These are phyloP conservation scores for Lepeophtheirus salmonis DNA, from an alignment of 1,140 invertebrate genomes.

Conservation along the genomic window DNA sequence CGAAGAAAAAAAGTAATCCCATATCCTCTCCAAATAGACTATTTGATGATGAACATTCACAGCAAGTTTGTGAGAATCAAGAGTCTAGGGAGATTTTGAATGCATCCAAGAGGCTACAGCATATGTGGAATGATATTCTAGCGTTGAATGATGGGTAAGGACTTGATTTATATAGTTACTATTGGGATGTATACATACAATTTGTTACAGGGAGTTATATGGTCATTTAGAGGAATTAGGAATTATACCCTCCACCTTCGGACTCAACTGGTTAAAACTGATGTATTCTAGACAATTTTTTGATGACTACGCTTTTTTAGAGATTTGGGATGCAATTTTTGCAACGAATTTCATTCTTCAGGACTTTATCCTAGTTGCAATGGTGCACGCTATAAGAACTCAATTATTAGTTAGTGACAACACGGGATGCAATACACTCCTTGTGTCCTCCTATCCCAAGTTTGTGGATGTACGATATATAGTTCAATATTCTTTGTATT, in stretches of 20 bases:
- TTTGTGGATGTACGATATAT: background rate
- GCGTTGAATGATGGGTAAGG: background rate
- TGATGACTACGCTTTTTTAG: background rate
- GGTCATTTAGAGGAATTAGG: background rate
- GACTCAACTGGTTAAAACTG: slow-evolving; percentile 9
- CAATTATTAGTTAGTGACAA: background rate
- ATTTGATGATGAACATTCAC: background rate
- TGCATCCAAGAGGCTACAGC: background rate
- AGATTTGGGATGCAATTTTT: slow-evolving; percentile 1
- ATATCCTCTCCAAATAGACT: background rate
- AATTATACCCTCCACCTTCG: slow-evolving; percentile 8
- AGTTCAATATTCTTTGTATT: background rate
- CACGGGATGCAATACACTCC: background rate
- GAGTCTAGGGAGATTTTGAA: background rate
- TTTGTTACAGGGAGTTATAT: background rate
- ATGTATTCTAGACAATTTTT: slow-evolving; percentile 3
- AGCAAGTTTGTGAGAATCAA: background rate
- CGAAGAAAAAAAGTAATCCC: background rate
- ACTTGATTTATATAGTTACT: background rate
- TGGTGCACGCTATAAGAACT: background rate
- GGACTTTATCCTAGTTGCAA: slow-evolving; percentile 7
- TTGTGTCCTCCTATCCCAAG: slow-evolving; percentile 5
- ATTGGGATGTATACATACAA: too few relatives aligned
- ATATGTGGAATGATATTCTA: background rate
- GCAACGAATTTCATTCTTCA: background rate